Conservation (phyloP, 2,113 vertebrate genomes). For the Bubalus kerabau region DNA sequence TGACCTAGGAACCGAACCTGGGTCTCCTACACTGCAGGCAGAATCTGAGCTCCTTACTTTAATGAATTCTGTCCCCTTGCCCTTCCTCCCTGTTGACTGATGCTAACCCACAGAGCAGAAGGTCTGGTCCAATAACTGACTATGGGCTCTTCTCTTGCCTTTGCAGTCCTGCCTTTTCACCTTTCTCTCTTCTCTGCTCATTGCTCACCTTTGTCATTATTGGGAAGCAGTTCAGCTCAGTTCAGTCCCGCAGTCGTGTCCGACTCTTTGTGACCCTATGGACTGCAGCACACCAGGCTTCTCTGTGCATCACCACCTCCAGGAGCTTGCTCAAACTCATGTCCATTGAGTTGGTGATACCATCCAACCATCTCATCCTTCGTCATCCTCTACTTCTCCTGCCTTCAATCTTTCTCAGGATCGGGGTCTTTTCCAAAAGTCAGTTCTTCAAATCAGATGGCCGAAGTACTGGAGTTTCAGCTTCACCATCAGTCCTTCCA, state of each 20-base stretch:
- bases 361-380: neutral
- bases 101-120: neutral
- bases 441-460: neutral
- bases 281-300: neutral
- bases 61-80: neutral
- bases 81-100: neutral
- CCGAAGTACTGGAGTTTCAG: neutral
- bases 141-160: neutral
- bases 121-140: neutral
- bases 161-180: neutral
- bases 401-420: neutral
- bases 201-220: neutral
- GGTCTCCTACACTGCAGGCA: neutral
- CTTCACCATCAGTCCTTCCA: neutral
- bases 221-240: neutral
- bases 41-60: neutral
- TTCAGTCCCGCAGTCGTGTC: neutral
- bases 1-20: neutral
- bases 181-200: neutral
- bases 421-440: neutral
- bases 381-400: neutral
- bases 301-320: neutral
- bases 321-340: neutral
- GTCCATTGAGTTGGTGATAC: neutral
- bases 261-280: neutral